Evolutionary conservation across 2,888 invertebrate species (phyloP), one percentile per base, ranked within the genome.

Genomic region (Keiferia lycopersicella): DNA sequence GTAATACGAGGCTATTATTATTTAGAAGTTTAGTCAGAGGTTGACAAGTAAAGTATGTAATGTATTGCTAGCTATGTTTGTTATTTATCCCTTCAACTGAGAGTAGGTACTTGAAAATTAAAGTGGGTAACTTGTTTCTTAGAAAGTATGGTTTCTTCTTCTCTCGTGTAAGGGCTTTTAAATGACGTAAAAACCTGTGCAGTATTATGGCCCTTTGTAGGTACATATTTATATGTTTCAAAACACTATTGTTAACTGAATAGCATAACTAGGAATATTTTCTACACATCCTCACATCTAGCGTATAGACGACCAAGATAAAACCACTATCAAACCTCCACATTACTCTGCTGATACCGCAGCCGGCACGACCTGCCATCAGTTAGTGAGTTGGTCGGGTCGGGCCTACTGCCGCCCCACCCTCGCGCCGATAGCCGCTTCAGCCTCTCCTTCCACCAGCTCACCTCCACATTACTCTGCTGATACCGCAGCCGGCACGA

Each of bases 331-430:
- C 51, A 14, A 14, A 53, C 51, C 88, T 98, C 97, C 18, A 98
- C 95, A 38, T 96, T 95, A 74, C 97, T 97, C 83, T 98, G 98
- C 80, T 98, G 98, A 82, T 97, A 98, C 64, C 98, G 92, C 45
- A 97, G 92, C 16, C 96, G 93, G 77, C 98, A 98, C 58, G 93
- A 88, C 34, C 94, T 93, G 72, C 94, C 94, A 61, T 94, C 94
- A 2, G 93, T 91, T 66, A 95, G 85, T 34, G 94, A 93, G 82
- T 95, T 95, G 68, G 93, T 93, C 75, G 93, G 92, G 73, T 95
- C 95, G 14, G 94, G 93, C 18, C 92, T 78, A 30, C 92, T 83
- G 53, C 88, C 88, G 22, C 89, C 89, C 93, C 94, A 93, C 63
- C 94, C 92, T 63, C 92, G 84, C 22, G 88, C 83, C 16, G 91